Evolutionary conservation across 2,888 invertebrate species (phyloP), one percentile per base, ranked within the genome.

Genomic region (Andrena fulva): DNA sequence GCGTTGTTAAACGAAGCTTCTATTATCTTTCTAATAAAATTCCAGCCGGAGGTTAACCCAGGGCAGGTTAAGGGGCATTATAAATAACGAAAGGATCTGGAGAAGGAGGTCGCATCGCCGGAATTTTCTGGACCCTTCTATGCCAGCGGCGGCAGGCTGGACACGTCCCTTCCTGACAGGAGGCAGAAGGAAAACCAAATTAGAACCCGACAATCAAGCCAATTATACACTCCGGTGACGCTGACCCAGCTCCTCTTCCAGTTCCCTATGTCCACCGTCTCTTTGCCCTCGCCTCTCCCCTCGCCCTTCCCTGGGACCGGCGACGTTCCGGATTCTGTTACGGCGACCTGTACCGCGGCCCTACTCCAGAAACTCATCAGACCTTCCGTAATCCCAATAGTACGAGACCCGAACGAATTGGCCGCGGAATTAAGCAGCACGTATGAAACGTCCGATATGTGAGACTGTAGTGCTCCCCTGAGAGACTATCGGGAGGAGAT

Each of bases 201-300:
- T 93, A 93, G 93, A 93, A 92, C 92, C 91, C 91, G 91, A 92
- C 93, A 93, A 93, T 93, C 93, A 93, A 93, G 93, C 91, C 93
- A 93, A 93, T 93, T 93, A 93, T 93, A 93, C 93, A 93, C 93
- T 93, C 91, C 90, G 92, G 91, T 92, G 93, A 92, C 91, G 91
- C 91, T 92, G 92, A 92, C 91, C 91, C 91, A 91, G 91, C 91
- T 91, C 92, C 91, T 90, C 87, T 89, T 88, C 87, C 87, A 85
- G 86, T 84, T 86, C 88, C 84, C 88, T 86, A 70, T 86, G 79
- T 86, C 78, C 77, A 82, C 82, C 80, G 86, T 87, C 89, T 89
- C 90, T 89, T 89, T 90, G 84, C 88, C 87, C 85, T 86, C 86
- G 75, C 82, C 81, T 81, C 85, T 80, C 81, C 86, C 67, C 86